Conservation (phyloP, 2,888 invertebrate genomes). For the Boloria selene region DNA sequence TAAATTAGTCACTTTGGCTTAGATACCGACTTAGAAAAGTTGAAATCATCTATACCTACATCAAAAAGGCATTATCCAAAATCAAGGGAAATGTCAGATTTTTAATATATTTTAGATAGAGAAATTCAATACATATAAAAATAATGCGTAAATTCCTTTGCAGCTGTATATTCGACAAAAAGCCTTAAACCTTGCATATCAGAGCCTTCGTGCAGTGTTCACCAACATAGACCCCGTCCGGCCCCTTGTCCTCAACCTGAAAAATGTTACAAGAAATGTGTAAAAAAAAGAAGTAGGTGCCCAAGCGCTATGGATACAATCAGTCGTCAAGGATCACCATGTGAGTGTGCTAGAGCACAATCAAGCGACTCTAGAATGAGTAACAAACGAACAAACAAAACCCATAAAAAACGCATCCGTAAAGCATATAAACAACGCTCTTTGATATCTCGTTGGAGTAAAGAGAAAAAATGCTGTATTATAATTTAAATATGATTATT, state of each 20-base stretch:
- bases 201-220: conserved; percentile 64
- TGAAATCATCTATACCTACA: too few relatives aligned
- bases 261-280: conserved; percentile 63
- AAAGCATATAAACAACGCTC: conserved; percentile 57
- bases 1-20: not conserved
- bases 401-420: conserved; percentile 55
- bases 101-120: not conserved
- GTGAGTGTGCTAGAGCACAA: conserved; percentile 59
- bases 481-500: conserved; percentile 49
- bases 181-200: conserved; percentile 67
- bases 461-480: conserved; percentile 53
- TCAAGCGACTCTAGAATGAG: conserved; percentile 53
- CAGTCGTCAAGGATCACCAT: conserved; percentile 53
- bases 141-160: conserved; percentile 41
- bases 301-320: conserved; percentile 64
- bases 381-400: conserved; percentile 47
- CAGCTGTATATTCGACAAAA: conserved; percentile 58
- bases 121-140: not conserved
- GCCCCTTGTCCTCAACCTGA: conserved; percentile 67
- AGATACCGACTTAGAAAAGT: too few relatives aligned
- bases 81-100: not conserved
- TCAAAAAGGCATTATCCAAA: not conserved
- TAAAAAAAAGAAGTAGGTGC: conserved; percentile 58
- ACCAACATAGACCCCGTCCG: conserved; percentile 65
- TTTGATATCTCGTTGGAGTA: conserved; percentile 56